phyloP scores from a whole-genome alignment of 2,888 invertebrate genomes.

The Drosophila limbata region DNA sequence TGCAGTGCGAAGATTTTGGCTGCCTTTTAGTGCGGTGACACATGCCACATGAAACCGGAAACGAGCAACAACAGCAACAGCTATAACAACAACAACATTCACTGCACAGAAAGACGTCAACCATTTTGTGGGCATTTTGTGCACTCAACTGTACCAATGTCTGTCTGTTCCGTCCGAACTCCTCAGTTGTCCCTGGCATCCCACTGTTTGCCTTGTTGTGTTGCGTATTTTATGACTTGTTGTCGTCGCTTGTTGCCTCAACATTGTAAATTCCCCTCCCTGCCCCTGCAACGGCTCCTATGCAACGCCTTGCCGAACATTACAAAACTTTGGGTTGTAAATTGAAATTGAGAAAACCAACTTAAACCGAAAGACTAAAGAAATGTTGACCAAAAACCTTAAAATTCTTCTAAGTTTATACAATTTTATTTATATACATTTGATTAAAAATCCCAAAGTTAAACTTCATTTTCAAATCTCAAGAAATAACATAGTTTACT shows the following conservation, averaged over 20 bases:
- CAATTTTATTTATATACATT: neutral
- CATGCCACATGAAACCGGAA: slow-evolving; percentile 69
- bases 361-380: slow-evolving; percentile 27
- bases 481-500: no score
- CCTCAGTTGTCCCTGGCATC: neutral
- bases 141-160: slow-evolving; percentile 67
- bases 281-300: slow-evolving; percentile 5
- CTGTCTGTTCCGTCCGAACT: slow-evolving; percentile 17
- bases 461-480: no score
- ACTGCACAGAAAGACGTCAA: slow-evolving; percentile 45
- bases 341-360: slow-evolving; percentile 55
- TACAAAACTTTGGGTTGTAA: slow-evolving; percentile 33
- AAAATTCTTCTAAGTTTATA: neutral
- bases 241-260: slow-evolving; percentile 45
- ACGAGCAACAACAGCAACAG: slow-evolving; percentile 35
- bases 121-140: slow-evolving; percentile 70
- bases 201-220: slow-evolving; percentile 52
- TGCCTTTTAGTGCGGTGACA: slow-evolving; percentile 61
- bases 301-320: slow-evolving; percentile 6
- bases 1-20: slow-evolving; percentile 52
- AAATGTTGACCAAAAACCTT: neutral
- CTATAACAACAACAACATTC: slow-evolving; percentile 12
- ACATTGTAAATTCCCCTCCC: slow-evolving; percentile 9
- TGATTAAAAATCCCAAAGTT: neutral
- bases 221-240: slow-evolving; percentile 72